These are phyloP conservation scores for Onthophagus sagittarius DNA, from an alignment of 2,888 invertebrate genomes.

Conservation along the genomic window DNA sequence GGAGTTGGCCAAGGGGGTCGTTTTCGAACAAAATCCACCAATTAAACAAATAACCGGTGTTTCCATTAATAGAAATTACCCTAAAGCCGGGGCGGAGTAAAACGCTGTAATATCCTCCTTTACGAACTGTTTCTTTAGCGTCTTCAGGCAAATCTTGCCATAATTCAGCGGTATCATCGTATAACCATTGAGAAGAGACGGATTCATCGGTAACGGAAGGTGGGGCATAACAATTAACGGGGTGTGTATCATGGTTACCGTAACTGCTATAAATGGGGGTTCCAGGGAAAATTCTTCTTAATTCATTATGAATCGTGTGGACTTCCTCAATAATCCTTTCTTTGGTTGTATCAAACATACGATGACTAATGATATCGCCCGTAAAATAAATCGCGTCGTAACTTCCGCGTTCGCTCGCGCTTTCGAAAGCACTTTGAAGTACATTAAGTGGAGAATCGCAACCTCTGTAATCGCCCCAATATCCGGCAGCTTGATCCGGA, in stretches of 20 bases:
- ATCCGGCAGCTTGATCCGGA: conserved; percentile 57
- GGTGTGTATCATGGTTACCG: conserved; percentile 70
- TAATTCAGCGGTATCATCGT: conserved; percentile 64
- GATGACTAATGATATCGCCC: conserved; percentile 83
- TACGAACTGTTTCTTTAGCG: conserved; percentile 56
- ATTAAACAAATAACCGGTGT: conserved; percentile 70
- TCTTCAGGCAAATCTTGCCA: conserved; percentile 68
- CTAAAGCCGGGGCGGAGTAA: conserved; percentile 65
- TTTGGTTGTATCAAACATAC: conserved; percentile 76
- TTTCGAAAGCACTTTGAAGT: conserved; percentile 55
- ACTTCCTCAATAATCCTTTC: conserved; percentile 60
- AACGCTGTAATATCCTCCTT: conserved; percentile 78
- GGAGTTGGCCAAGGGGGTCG: conserved; percentile 72
- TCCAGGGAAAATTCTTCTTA: conserved; percentile 50
- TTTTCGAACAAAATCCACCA: conserved; percentile 51
- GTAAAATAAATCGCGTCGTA: conserved; percentile 70
- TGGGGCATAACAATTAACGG: conserved; percentile 57
- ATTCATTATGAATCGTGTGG: conserved; percentile 47
- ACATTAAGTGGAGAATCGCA: conserved; percentile 73
- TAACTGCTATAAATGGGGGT: conserved; percentile 56
- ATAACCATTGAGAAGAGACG: conserved; percentile 70
- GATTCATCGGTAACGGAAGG: conserved; percentile 27
- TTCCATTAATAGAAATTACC: conserved; percentile 75
- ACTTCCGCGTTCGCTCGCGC: conserved; percentile 41
- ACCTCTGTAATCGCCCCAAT: conserved; percentile 75